A percentile compares a stretch with the other conserved stretches of the same genome.
Evolutionary conservation across 2,797 vertebrate genomes (phyloP).

Genomic region (Tenualosa ilisha): DNA sequence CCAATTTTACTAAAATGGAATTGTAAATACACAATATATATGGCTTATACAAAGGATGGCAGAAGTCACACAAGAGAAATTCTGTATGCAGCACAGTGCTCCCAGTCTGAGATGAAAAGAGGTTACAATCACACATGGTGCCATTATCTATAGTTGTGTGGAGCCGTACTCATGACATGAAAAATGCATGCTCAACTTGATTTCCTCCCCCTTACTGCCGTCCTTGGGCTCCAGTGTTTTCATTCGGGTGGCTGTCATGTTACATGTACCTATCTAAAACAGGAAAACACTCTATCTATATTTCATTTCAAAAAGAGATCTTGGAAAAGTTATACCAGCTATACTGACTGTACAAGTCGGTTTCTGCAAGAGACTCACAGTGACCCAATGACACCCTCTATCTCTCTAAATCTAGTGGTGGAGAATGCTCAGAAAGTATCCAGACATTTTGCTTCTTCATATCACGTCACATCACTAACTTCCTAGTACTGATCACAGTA

Average conservation of each 20-base stretch:
- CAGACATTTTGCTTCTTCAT: background rate
- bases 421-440: background rate
- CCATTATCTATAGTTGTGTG: background rate
- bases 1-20: background rate
- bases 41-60: background rate
- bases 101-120: conserved; percentile 14
- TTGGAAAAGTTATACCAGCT: background rate
- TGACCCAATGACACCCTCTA: background rate
- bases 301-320: conserved; percentile 3
- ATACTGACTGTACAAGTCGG: background rate
- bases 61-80: background rate
- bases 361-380: background rate
- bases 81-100: background rate
- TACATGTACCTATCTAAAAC: conserved; percentile 4
- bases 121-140: background rate
- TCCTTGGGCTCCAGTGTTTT: conserved; percentile 16
- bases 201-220: background rate
- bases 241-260: conserved; percentile 1
- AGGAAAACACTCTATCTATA: background rate
- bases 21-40: too few relatives aligned
- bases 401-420: background rate
- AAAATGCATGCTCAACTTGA: conserved; percentile 16
- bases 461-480: background rate
- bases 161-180: background rate
- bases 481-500: background rate